Percentiles rank a stretch among this genome's conserved stretches.
phyloP scores from a whole-genome alignment of 2,113 vertebrate species.

The Myocastor coypus region DNA sequence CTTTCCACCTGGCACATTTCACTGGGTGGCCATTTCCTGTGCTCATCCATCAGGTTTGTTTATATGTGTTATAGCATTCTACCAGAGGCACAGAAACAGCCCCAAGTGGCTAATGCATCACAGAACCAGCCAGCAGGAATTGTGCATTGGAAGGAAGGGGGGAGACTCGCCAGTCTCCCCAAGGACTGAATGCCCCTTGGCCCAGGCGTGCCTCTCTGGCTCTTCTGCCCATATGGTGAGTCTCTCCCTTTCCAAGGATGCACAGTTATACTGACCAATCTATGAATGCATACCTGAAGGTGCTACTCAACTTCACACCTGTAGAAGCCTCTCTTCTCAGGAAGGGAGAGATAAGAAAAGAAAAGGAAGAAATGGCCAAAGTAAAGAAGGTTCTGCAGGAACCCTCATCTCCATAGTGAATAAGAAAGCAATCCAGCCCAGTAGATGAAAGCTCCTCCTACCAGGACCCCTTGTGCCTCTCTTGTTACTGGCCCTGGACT shows the following conservation, averaged over 20 bases:
- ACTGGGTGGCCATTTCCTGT: background rate
- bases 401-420: background rate
- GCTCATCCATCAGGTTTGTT: background rate
- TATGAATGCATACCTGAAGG: background rate
- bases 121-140: background rate
- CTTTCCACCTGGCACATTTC: background rate
- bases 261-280: background rate
- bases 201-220: background rate
- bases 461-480: background rate
- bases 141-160: background rate
- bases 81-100: background rate
- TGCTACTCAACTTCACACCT: background rate
- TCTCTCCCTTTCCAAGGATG: background rate
- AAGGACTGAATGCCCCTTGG: background rate
- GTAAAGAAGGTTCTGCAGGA: background rate
- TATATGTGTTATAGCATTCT: background rate
- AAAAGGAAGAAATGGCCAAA: background rate
- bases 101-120: background rate
- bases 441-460: background rate
- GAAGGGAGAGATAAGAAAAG: background rate
- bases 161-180: background rate
- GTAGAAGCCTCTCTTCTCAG: background rate
- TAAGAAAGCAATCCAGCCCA: background rate
- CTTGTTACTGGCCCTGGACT: background rate
- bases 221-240: background rate